Evolutionary conservation across 2,113 vertebrate species (phyloP), one percentile per base, ranked within the genome.

Genomic region (Lynx canadensis): DNA sequence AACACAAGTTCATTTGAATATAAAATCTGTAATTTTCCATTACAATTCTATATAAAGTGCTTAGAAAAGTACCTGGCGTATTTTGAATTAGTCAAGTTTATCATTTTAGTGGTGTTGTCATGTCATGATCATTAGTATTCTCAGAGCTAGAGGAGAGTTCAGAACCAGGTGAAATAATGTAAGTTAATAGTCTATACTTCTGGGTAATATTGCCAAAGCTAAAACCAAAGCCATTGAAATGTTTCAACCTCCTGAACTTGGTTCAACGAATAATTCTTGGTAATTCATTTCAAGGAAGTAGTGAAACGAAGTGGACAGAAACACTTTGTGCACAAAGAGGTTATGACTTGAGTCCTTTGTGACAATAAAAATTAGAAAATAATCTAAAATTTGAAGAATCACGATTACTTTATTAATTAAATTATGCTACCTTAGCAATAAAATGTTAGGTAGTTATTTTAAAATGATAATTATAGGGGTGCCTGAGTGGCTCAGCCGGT

Each of bases 231-330:
- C 15, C 41, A 65, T 29, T 87, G 50, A 60, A 85, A 63, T 11
- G 16, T 45, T 81, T 68, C 74, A 86, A 55, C 29, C 23, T 89
- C 5, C 29, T 65, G 19, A 74, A 25, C 6, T 74, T 9, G 45
- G 45, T 45, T 45, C 45, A 45, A 45, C 1, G 8, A 91, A 36
- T 48, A 45, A 55, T 69, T 90, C 73, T 87, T n/a, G 27, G 23
- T 90, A 60, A 86, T 90, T 86, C 52, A 74, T 85, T 87, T 96
- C 50, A 81, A 83, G 45, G 79, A 83, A 57, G 52, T 88, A 82
- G 15, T 85, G 16, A 82, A 78, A 95, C 74, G 11, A 55, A 69
- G 3, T 48, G n/a, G 1, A 14, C 41, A 66, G 86, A 86, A 55
- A 55, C 31, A 52, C 4, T 82, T 90, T 79, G 21, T 81, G 9